phyloP scores from a whole-genome alignment of 2,113 vertebrate species.

The Fregata magnificens region DNA sequence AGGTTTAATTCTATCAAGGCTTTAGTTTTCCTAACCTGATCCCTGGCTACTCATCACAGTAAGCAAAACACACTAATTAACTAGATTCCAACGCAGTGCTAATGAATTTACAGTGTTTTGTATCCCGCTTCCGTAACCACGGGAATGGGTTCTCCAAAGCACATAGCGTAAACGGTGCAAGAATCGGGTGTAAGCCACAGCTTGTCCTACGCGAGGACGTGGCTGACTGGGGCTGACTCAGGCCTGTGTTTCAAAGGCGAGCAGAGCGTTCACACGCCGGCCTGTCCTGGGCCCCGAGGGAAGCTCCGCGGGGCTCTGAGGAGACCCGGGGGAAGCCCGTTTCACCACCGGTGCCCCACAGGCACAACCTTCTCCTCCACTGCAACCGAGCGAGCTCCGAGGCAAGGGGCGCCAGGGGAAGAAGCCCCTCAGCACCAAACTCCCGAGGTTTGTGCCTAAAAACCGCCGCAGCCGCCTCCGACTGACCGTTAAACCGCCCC shows the following conservation, averaged over 20 bases:
- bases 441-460: background rate
- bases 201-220: rapidly evolving
- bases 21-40: too few species aligned
- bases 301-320: too few species aligned
- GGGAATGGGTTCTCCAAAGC: rapidly evolving
- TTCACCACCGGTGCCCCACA: background rate
- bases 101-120: background rate
- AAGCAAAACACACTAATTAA: background rate
- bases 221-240: background rate
- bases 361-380: background rate
- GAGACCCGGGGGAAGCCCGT: background rate
- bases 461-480: background rate
- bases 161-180: rapidly evolving
- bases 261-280: too few species aligned
- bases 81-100: rapidly evolving
- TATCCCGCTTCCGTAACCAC: rapidly evolving
- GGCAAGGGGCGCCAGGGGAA: background rate
- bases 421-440: background rate
- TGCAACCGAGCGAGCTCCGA: background rate
- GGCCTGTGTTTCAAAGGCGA: background rate
- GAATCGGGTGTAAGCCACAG: rapidly evolving
- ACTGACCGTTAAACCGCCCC: background rate
- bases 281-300: background rate
- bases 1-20: too few species aligned
- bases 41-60: rapidly evolving